A percentile compares a stretch with the other conserved stretches of the same genome.
Evolutionary conservation across 2,797 vertebrate species (phyloP).

Genomic region (Microctenopoma stevenorrisi): DNA sequence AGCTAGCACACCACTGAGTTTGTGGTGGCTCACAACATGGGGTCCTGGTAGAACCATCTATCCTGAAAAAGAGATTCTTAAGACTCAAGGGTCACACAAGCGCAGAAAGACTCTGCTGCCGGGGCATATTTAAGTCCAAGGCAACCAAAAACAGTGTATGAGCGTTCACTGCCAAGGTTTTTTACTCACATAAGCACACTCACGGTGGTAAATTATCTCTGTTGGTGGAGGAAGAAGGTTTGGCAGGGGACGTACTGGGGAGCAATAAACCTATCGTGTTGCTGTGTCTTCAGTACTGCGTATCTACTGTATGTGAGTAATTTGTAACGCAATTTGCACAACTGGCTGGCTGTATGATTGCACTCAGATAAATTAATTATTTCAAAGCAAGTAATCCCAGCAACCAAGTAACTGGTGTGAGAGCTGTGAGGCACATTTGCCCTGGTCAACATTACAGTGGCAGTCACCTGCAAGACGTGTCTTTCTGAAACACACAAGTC

Average conservation of each 20-base stretch:
- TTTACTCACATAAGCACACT: conserved; percentile 22
- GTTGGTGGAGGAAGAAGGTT: conserved; percentile 29
- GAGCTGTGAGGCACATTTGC: not conserved
- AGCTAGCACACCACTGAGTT: conserved; percentile 28
- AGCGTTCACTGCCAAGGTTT: conserved; percentile 35
- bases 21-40: conserved; percentile 9
- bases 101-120: conserved; percentile 7
- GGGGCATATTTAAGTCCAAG: conserved; percentile 27
- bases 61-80: conserved; percentile 19
- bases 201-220: conserved; percentile 37
- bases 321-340: not conserved
- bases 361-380: not conserved
- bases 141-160: conserved; percentile 21
- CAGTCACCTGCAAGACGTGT: not conserved
- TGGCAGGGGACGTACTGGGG: conserved; percentile 17
- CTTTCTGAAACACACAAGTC: not conserved
- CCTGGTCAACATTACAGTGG: not conserved
- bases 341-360: not conserved
- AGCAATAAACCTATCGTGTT: conserved; percentile 27
- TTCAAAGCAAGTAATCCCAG: not conserved
- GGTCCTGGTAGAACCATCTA: conserved; percentile 14
- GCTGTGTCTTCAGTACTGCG: conserved; percentile 14
- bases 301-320: conserved; percentile 5
- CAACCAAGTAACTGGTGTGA: conserved; percentile 1
- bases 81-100: conserved; percentile 29